Conservation (phyloP, 2,113 vertebrate genomes). For the Galbula dea region DNA sequence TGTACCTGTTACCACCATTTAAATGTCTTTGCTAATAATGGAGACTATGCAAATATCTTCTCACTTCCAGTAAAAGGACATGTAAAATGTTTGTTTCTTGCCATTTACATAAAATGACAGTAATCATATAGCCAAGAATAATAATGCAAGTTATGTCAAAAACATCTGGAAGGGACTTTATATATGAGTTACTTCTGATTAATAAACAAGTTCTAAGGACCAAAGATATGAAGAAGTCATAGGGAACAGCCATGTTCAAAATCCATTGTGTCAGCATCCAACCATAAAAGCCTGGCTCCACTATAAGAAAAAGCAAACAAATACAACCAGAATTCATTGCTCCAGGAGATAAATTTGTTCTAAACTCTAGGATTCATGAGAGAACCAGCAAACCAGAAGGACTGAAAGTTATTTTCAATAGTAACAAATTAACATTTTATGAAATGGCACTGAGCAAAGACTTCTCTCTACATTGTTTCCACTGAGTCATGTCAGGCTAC, state of each 20-base stretch:
- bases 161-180: neutral
- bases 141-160: neutral
- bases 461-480: neutral
- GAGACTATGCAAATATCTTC: neutral
- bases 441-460: neutral
- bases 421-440: neutral
- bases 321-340: neutral
- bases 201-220: neutral
- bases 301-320: neutral
- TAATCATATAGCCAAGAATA: neutral
- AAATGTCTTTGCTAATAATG: neutral
- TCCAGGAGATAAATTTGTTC: neutral
- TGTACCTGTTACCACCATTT: neutral
- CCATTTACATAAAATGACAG: neutral
- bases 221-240: neutral
- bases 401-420: neutral
- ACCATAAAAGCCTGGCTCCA: neutral
- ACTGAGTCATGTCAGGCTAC: neutral
- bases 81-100: neutral
- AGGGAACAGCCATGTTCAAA: neutral
- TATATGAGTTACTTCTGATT: neutral
- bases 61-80: neutral
- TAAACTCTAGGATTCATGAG: neutral
- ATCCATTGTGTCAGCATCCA: neutral
- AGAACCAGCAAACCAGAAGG: neutral